Conservation (phyloP, 2,797 vertebrate genomes). For the Rhabdomys pumilio region DNA sequence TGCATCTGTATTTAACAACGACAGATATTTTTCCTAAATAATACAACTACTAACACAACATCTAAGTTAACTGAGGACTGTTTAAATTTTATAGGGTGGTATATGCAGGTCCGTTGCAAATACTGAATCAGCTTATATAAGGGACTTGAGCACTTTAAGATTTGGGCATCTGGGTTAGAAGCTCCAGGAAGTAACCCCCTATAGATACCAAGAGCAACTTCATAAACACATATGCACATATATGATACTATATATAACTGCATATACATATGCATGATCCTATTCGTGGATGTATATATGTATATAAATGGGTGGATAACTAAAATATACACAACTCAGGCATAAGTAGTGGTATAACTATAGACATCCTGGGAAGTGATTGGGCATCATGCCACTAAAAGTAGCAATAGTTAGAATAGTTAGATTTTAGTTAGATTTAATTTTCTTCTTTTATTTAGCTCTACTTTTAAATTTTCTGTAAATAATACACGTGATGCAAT, state of each 20-base stretch:
- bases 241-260: background rate
- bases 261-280: too few species aligned
- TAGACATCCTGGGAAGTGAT: background rate
- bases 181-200: background rate
- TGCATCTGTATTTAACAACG: background rate
- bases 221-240: background rate
- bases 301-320: background rate
- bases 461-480: constrained; percentile 48
- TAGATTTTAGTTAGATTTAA: background rate
- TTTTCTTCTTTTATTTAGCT: constrained; percentile 18
- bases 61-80: background rate
- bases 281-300: too few species aligned
- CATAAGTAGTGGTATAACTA: background rate
- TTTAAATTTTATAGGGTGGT: background rate
- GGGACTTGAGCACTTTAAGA: background rate
- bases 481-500: background rate
- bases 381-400: background rate
- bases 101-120: background rate
- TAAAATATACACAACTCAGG: background rate
- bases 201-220: background rate
- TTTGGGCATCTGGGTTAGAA: background rate
- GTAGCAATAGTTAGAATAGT: background rate
- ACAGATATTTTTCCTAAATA: background rate
- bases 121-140: background rate
- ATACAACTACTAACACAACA: background rate